Base-by-base conservation (phyloP, 2,888 invertebrate genomes). In the Dicyrtoma fusca region DNA sequence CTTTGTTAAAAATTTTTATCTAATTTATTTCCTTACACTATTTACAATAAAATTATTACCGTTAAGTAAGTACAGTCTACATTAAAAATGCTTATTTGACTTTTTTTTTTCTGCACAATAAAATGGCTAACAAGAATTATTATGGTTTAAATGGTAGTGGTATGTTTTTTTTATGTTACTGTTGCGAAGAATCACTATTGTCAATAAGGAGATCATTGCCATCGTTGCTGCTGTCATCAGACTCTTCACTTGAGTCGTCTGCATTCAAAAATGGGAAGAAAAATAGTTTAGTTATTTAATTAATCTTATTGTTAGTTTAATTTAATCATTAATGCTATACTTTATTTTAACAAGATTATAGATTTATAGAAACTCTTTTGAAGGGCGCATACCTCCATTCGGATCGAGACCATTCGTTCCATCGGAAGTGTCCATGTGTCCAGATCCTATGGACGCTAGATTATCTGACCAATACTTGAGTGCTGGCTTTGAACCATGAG, bases 401-500 rank as follows among this genome's bases (percentile, higher is more conserved):
- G 71, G 74, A 34, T 63, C 69, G 45, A 75, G 55, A 19, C 73
- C 74, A 44, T 75, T 73, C 11, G 69, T 49, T 10, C 59, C 72
- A 59, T 72, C 75, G 4, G 63, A 25, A 17, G 68, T 71, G 19
- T 73, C 73, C 69, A 68, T 19, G 42, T 49, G 66, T 13, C 71
- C 71, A 42, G 74, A 68, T 25, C 71, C 69, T 42, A 74, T 51
- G 3, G 74, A 70, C 84, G 89, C 88, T 76, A 90, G 87, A 68
- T 88, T 90, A 79, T 90, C 90, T 0, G 90, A 89, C 91, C 91
- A 91, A 82, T 90, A 91, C 79, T 91, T 83, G 82, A 90, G 88
- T 81, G 88, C 88, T 74, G 89, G 87, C 13, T 88, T 86, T 17
- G 80, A 82, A 69, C 82, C 82, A 69, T 83, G 84, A 0, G 84